phyloP scores from a whole-genome alignment of 2,113 vertebrate genomes.

The Apteryx mantelli region DNA sequence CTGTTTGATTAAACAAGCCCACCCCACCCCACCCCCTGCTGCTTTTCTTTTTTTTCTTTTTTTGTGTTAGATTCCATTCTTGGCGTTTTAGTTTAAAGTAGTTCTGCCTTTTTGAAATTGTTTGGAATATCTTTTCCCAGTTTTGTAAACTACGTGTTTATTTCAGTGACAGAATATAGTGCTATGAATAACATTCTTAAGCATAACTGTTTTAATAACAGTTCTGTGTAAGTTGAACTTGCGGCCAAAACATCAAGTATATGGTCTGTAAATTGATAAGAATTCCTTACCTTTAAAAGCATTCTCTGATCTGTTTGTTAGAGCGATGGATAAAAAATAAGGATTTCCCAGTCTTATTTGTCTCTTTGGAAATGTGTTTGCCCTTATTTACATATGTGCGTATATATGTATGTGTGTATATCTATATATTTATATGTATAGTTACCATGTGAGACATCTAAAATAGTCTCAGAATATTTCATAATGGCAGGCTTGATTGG shows the following conservation, averaged over 20 bases:
- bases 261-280: not conserved
- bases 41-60: too few species aligned
- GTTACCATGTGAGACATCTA: not conserved
- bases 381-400: too few species aligned
- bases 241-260: not conserved
- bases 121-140: not conserved
- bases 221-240: not conserved
- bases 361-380: not conserved
- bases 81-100: not conserved
- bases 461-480: not conserved
- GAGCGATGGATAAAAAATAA: not conserved
- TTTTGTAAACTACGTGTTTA: not conserved
- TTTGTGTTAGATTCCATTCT: not conserved
- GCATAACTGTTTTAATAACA: not conserved
- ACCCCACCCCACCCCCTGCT: too few species aligned
- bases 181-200: not conserved
- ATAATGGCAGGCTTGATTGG: not conserved
- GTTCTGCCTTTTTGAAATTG: not conserved
- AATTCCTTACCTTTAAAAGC: not conserved
- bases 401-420: not conserved
- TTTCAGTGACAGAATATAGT: not conserved
- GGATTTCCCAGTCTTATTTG: not conserved
- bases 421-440: not conserved
- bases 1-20: conserved; percentile 14
- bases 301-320: not conserved